These are phyloP conservation scores for Lanistes nyassanus DNA, from an alignment of 1,140 invertebrate species.

Conservation along the genomic window DNA sequence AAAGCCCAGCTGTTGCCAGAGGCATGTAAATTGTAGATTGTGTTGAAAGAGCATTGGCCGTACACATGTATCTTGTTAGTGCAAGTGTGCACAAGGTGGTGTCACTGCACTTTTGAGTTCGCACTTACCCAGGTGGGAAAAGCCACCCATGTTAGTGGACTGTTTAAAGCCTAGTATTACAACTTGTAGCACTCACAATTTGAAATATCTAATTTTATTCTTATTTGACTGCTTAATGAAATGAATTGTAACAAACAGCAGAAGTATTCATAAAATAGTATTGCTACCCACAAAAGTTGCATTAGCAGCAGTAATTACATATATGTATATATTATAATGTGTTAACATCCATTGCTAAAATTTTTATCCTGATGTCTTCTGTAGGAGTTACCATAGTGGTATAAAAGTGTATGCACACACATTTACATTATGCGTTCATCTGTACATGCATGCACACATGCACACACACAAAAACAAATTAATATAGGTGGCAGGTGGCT, in stretches of 20 bases:
- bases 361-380: not conserved
- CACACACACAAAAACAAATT: not conserved
- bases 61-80: constrained; percentile 3
- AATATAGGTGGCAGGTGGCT: not conserved
- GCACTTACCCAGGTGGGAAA: not conserved
- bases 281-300: not conserved
- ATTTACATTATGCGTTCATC: not conserved
- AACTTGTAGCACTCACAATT: too few relatives aligned
- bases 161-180: not conserved
- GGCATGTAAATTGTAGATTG: too few relatives aligned
- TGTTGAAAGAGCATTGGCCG: not conserved
- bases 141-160: not conserved
- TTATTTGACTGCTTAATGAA: too few relatives aligned
- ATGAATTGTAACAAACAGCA: too few relatives aligned
- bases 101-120: not conserved
- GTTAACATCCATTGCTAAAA: not conserved
- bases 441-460: not conserved
- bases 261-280: too few relatives aligned
- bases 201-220: too few relatives aligned
- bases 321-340: too few relatives aligned
- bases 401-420: not conserved
- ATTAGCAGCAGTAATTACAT: not conserved
- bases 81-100: not conserved
- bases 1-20: too few relatives aligned
- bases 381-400: not conserved